phyloP scores from a whole-genome alignment of 2,113 vertebrate species.

The Lepus europaeus region DNA sequence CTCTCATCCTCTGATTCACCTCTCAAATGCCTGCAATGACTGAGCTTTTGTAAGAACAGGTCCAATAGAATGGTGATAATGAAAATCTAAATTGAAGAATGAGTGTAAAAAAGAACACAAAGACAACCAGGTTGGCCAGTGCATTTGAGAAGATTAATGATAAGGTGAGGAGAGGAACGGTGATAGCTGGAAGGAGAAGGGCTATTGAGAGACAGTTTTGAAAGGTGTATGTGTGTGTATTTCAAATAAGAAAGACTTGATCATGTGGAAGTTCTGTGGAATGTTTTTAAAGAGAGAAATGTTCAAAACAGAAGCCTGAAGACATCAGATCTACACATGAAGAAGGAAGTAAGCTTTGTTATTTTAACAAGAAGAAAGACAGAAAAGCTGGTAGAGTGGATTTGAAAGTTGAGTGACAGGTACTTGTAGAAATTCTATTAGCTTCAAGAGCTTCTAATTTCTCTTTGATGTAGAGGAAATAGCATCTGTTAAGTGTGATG shows the following conservation, averaged over 20 bases:
- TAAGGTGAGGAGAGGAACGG: not conserved
- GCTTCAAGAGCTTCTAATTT: not conserved
- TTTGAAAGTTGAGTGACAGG: not conserved
- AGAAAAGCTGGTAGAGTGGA: not conserved
- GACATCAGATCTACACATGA: not conserved
- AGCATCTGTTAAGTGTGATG: not conserved
- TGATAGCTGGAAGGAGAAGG: not conserved
- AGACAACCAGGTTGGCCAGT: not conserved
- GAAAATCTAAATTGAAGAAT: not conserved
- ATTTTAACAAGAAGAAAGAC: not conserved
- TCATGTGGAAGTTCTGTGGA: not conserved
- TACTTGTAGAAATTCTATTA: not conserved
- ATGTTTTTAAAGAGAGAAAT: not conserved
- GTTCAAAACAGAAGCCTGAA: not conserved
- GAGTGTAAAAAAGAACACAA: not conserved
- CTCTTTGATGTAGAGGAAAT: not conserved
- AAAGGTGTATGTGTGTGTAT: not conserved
- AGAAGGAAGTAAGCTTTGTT: not conserved
- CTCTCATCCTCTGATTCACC: too few species aligned
- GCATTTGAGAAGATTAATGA: not conserved
- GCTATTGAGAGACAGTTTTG: not conserved
- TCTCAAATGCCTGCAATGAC: too few species aligned
- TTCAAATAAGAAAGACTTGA: not conserved
- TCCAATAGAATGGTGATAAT: not conserved
- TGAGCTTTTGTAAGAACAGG: not conserved